phyloP scores from a whole-genome alignment of 2,113 vertebrate species.

The Odocoileus virginianus region DNA sequence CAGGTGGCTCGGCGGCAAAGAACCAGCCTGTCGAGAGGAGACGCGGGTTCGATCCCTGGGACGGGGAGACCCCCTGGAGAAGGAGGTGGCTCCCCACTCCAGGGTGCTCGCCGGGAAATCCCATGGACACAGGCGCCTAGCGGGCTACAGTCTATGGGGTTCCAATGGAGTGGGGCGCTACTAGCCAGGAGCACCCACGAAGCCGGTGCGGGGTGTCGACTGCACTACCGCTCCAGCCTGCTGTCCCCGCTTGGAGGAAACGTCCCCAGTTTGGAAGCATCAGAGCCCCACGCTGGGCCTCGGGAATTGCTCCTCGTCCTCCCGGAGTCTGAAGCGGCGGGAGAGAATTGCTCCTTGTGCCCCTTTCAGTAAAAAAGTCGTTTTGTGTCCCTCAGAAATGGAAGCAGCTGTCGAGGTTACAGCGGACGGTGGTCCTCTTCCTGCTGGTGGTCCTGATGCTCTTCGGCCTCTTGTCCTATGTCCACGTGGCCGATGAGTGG shows the following conservation, averaged over 20 bases:
- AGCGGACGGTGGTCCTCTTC: constrained; percentile 89
- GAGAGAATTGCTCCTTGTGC: rapidly evolving
- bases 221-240: background rate
- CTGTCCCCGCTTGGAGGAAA: background rate
- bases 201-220: background rate
- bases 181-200: too few relatives aligned
- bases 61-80: background rate
- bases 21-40: background rate
- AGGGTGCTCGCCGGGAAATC: background rate
- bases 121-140: background rate
- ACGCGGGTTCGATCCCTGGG: background rate
- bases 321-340: rapidly evolving
- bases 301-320: background rate
- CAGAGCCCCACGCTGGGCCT: rapidly evolving
- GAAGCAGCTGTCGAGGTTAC: constrained; percentile 95
- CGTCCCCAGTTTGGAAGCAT: rapidly evolving
- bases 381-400: constrained; percentile 85
- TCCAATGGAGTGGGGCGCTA: background rate
- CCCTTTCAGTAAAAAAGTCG: background rate
- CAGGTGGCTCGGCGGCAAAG: background rate
- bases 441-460: constrained; percentile 83
- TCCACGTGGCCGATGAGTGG: constrained; percentile 80
- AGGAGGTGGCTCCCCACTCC: background rate
- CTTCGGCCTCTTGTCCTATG: constrained; percentile 82
- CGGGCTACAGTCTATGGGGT: background rate